Evolutionary conservation across 2,888 invertebrate genomes (phyloP), one percentile per base, ranked within the genome.

Genomic region (Crossocerus cetratus): DNA sequence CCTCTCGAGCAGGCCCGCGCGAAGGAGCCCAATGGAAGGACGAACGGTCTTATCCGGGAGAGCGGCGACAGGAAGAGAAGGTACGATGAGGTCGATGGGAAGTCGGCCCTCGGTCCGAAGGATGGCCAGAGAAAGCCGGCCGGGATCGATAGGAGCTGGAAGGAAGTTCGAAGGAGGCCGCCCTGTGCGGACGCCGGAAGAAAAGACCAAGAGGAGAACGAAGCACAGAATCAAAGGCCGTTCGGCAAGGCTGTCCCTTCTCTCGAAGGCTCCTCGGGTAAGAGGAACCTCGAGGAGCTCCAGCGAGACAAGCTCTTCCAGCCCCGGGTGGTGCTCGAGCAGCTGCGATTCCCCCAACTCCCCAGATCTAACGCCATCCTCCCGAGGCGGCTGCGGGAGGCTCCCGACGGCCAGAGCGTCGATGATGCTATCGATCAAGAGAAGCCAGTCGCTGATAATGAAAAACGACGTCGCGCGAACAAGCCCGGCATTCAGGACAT

Each of bases 321-420:
- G 56, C 90, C 90, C 0, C 80, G 90, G 63, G 90, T 90, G 0
- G 84, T 90, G n/a, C 69, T 90, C 21, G 90, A 89, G 64, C 89
- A 87, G 69, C 71, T 90, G 42, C 87, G 84, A 49, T 82, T 88
- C 22, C 83, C 87, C n/a, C 86, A 83, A 66, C 69, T 87, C 59
- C 82, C 86, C 4, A 76, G 80, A 64, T 69, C 67, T 65, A 65
- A 70, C 45, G 74, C 59, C 65, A 60, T 74, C 45, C 69, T 79
- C 70, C 70, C 55, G 66, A 68, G 64, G 8, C 56, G 43, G 54
- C 64, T 43, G 22, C 69, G 69, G 53, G 67, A 68, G 23, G 67
- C 65, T 22, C 62, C 59, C 54, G 61, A 68, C 23, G 45, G 61
- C 18, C 65, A 53, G 13, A 70, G 67, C 3, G 79, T 74, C 5